Evolutionary conservation across 2,888 invertebrate species (phyloP), one percentile per base, ranked within the genome.

Genomic region (Calliphora vomitoria): DNA sequence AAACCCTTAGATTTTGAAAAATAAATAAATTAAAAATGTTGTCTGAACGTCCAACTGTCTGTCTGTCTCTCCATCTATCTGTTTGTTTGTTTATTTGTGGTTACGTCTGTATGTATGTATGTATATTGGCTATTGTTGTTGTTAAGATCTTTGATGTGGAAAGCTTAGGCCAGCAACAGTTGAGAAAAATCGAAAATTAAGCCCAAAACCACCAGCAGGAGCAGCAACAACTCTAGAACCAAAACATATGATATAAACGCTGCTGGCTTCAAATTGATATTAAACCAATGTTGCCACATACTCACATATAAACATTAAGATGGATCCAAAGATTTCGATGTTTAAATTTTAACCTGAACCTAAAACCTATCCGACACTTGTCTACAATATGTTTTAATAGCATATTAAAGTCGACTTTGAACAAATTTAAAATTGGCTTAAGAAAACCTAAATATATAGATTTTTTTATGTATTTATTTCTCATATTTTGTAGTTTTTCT

Each of bases 91-190:
- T 64, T 38, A 38, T 41, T 66, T 66, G 41, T 69, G 44, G 47
- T 31, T 58, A 8, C 20, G 55, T 41, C 25, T 41, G 25, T 68
- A 15, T 44, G 68, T 66, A 64, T 20, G 47, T 68, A 15, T 44
- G 68, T 66, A 64, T 20, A 25, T 6, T 41, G 11, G 10, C 11
- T 66, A 3, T 18, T 66, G 18, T 41, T 66, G 8, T 66, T 18
- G 18, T 72, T 41, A 44, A 74, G 58, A 68, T 75, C 66, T 74
- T 55, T 74, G 66, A 75, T 55, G 74, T 82, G 75, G 82, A 82
- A 82, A 82, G 75, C 75, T 75, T 62, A 47, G 75, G 60, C 60
- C 68, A 75, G 68, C 68, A 74, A 68, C 74, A 75, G 68, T 68
- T 75, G 74, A 15, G 18, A 20, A 58, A 71, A 38, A 58, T 58